Evolutionary conservation across 2,888 invertebrate genomes (phyloP), one percentile per base, ranked within the genome.

Genomic region (Amblyteles armatorius): DNA sequence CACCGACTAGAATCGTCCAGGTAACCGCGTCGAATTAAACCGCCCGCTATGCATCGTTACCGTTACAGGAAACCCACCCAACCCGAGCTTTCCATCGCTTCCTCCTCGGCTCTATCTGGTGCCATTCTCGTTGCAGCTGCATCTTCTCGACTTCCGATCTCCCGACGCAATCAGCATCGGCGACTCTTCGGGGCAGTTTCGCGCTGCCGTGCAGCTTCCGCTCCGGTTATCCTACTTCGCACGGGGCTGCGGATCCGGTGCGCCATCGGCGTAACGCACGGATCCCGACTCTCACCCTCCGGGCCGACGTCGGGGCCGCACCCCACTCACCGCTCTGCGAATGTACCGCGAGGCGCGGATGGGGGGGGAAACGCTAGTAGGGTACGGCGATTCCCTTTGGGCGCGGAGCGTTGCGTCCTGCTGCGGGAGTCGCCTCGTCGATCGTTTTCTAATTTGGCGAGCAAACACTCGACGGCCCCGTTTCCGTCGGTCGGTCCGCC

Each of bases 371-470:
- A 71, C 44, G 67, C 79, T 60, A 76, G 50, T 26, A n/a, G 82
- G 79, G 79, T 82, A 71, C 60, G 85, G 83, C 86, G 88, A 89
- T 88, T 90, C 89, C 89, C 90, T 89, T 89, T 90, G 89, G 52
- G 89, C 83, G 85, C 84, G 81, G 87, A 86, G 84, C 87, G 83
- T 63, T 74, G 50, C 52, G 74, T 63, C 88, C 83, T 87, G 89
- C 90, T 89, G 87, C 86, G 86, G 79, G 86, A 90, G 90, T 90
- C 90, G 91, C 89, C 63, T 91, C 91, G 92, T 90, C 93, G 92
- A 93, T 93, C 92, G 92, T 92, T 93, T 93, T 92, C 93, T 93
- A 93, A 93, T 93, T 93, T 93, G 92, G 87, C 91, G 91, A 90
- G 91, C 90, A 93, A 93, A 93, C 93, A 92, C 92, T 90, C 89